Base-by-base conservation (phyloP, 1,140 invertebrate genomes). In the Drosophila sproati region DNA sequence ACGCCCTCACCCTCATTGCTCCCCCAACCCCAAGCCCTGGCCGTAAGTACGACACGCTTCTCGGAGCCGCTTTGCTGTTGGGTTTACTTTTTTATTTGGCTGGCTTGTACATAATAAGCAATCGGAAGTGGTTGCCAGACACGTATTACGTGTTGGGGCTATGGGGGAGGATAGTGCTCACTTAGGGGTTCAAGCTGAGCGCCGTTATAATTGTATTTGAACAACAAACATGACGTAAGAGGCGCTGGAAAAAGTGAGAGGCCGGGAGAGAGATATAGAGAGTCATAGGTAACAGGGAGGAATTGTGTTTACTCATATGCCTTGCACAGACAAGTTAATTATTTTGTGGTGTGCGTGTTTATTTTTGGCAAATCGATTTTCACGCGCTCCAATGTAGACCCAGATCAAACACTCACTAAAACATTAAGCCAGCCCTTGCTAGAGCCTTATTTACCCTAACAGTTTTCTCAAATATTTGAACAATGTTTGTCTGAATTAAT, bases 401-500 rank as follows among this genome's bases (percentile, higher is more conserved):
- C 31, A 63, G 32, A 43, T 45, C 60, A 34, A 57, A 39, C 56
- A 45, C 34, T 50, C 31, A 10, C n/a, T 66, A 66, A 60, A 67
- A 59, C 35, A 41, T 41, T 51, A 43, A 35, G 28, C 31, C 31
- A 39, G 60, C n/a, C 28, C 12, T 12, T 31, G 6, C 45, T 35
- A 35, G 37, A 8, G 8, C 35, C 43, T n/a, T 71, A 60, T 67
- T 68, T 62, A 57, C 28, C 59, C 57, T 43, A 50, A 51, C 69
- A 72, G 69, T 88, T 77, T 77, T 67, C 61, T 50, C 72, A 88
- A 89, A 88, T 88, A 88, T 88, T 88, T 88, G 75, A 80, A 64
- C 74, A 85, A 76, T 89, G 79, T 85, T 89, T 89, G 85, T 85
- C 85, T 85, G 80, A 88, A 88, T 88, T 88, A 88, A 88, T 88